Evolutionary conservation across 2,888 invertebrate genomes (phyloP).

Genomic region (Eledone cirrhosa): DNA sequence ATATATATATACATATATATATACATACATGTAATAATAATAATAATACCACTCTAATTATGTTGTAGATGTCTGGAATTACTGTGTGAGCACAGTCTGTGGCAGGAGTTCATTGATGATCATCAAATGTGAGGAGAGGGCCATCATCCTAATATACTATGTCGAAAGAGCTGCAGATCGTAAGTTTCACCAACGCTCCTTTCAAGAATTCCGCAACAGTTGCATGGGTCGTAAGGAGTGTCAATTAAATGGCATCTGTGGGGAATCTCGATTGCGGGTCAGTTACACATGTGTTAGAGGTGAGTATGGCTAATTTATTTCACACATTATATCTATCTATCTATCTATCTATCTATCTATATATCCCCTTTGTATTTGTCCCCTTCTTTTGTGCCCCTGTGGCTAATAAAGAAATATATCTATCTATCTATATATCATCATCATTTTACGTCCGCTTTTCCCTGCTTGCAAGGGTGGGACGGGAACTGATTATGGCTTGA

Average conservation of each 20-base stretch:
- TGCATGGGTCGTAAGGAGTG: conserved; percentile 4
- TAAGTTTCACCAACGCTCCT: not conserved
- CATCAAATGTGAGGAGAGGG: not conserved
- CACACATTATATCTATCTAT: too few relatives aligned
- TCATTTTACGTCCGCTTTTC: too few relatives aligned
- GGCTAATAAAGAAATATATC: too few relatives aligned
- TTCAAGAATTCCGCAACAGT: not conserved
- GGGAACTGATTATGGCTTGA: too few relatives aligned
- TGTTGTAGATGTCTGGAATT: not conserved
- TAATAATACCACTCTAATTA: too few relatives aligned
- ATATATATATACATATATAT: too few relatives aligned
- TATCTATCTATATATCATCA: too few relatives aligned
- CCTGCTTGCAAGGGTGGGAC: too few relatives aligned
- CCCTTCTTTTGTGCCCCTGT: too few relatives aligned
- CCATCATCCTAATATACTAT: conserved; percentile 3
- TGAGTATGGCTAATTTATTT: not conserved
- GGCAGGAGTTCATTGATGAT: not conserved
- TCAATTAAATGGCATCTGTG: not conserved
- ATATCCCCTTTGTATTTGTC: too few relatives aligned
- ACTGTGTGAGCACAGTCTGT: not conserved
- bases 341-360: too few relatives aligned
- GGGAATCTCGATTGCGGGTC: not conserved
- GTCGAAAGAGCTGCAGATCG: not conserved
- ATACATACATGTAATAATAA: too few relatives aligned
- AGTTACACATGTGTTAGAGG: conserved; percentile 17